A percentile compares a stretch with the other conserved stretches of the same genome.
phyloP scores from a whole-genome alignment of 2,888 invertebrate genomes.

The Pelosia muscerda region DNA sequence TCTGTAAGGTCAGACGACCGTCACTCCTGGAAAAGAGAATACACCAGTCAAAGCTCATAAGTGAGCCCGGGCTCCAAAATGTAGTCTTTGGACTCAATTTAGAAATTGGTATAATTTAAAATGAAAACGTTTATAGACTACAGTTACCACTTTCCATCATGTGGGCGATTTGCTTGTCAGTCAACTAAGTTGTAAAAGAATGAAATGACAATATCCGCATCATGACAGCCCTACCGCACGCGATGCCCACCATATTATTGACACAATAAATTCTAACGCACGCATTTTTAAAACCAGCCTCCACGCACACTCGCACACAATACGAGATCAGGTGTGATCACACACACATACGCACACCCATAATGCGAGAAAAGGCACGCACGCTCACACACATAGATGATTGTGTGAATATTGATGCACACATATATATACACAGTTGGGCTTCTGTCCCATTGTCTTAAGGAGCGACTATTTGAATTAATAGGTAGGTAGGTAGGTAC shows the following conservation, averaged over 20 bases:
- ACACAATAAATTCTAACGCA: constrained; percentile 85
- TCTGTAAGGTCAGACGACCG: no score
- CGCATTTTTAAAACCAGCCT: constrained; percentile 78
- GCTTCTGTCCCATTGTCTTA: constrained; percentile 8
- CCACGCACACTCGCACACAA: constrained; percentile 55
- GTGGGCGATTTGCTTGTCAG: no score
- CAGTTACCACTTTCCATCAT: no score
- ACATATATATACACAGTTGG: not conserved
- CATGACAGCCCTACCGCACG: constrained; percentile 42
- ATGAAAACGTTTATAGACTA: no score
- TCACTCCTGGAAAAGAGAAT: no score
- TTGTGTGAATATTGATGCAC: constrained; percentile 13
- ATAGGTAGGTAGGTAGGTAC: not conserved
- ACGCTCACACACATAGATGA: constrained; percentile 7
- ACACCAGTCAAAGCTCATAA: no score
- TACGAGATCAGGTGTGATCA: constrained; percentile 38
- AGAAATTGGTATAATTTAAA: no score
- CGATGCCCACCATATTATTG: constrained; percentile 72
- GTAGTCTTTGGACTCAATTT: no score
- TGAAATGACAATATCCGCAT: not conserved
- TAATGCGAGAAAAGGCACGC: constrained; percentile 15
- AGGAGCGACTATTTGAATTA: constrained; percentile 1
- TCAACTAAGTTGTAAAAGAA: not conserved
- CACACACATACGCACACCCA: constrained; percentile 29
- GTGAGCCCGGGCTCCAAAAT: no score